Evolutionary conservation across 2,113 vertebrate species (phyloP).

Genomic region (Gallinago jamesoni): DNA sequence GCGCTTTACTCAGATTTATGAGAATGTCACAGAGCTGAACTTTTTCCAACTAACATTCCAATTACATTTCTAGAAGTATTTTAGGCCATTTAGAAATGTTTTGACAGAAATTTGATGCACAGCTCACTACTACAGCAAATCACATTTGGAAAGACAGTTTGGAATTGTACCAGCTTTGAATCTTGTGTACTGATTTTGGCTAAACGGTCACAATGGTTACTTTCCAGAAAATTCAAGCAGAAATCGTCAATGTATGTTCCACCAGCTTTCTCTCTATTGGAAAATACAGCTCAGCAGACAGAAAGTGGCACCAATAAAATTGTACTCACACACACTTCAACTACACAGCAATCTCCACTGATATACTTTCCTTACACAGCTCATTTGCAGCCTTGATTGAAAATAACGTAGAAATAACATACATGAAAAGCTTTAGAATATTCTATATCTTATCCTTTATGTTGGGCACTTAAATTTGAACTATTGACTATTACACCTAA

Average conservation of each 20-base stretch:
- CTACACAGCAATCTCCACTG: not conserved
- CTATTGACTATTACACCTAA: not conserved
- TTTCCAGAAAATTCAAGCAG: constrained; percentile 7
- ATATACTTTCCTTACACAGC: not conserved
- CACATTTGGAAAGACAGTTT: not conserved
- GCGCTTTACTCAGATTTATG: not conserved
- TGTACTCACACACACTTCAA: not conserved
- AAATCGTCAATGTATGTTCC: not conserved
- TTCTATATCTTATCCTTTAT: not conserved
- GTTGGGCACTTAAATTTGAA: not conserved
- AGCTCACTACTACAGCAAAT: not conserved
- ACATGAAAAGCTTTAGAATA: not conserved
- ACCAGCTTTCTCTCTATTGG: not conserved
- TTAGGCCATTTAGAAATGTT: constrained; percentile 7
- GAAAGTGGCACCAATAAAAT: not conserved
- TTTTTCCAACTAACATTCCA: constrained; percentile 35
- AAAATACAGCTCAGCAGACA: not conserved
- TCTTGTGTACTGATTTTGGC: not conserved
- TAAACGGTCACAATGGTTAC: not conserved
- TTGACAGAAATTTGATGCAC: constrained; percentile 20
- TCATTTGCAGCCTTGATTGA: constrained; percentile 26
- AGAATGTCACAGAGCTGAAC: constrained; percentile 7
- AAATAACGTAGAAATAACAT: not conserved
- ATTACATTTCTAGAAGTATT: constrained; percentile 24
- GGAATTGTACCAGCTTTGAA: not conserved